Evolutionary conservation across 2,113 vertebrate species (phyloP), one percentile per base, ranked within the genome.

Genomic region (Boleophthalmus pectinirostris): DNA sequence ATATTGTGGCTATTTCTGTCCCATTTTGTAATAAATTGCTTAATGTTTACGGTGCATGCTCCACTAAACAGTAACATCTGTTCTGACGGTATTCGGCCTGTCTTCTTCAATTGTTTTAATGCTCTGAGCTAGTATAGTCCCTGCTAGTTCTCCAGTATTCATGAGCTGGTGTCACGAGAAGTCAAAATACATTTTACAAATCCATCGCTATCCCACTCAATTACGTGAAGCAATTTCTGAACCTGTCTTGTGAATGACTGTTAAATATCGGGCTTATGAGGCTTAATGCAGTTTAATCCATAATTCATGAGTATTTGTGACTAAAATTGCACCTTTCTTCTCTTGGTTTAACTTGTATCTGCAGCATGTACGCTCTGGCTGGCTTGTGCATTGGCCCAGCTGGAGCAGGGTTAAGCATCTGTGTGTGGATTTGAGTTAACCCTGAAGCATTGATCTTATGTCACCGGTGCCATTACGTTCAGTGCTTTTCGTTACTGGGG

Each of bases 361-460:
- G 65, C 67, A 68, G 53, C 51, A 33, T 45, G 35, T 24, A 20
- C 64, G 56, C 70, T 68, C 58, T 58, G 45, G 15, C 25, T 35
- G 35, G 60, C 20, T 33, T 47, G 25, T 20, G 1, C 29, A 33
- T 29, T 72, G 66, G 71, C 45, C 71, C 65, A 49, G 51, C 73
- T 72, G 77, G 78, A 74, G 77, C 73, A 69, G 72, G 79, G 78
- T 87, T 89, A 89, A 88, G 85, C 83, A 88, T 78, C 85, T 84
- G 75, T 72, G 80, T 85, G 86, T 82, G 82, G 89, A 85, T 91
- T 88, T 80, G 85, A 75, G 83, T 92, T 90, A 88, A 92, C 91
- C 89, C 87, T 82, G 80, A 84, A 82, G 74, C 85, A 93, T 93
- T 90, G 92, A 94, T 93, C 87, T 87, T 80, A 84, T 92, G 92